Percentiles rank a stretch among this genome's conserved stretches.
phyloP scores from a whole-genome alignment of 2,113 vertebrate genomes.

The Lampris incognitus region DNA sequence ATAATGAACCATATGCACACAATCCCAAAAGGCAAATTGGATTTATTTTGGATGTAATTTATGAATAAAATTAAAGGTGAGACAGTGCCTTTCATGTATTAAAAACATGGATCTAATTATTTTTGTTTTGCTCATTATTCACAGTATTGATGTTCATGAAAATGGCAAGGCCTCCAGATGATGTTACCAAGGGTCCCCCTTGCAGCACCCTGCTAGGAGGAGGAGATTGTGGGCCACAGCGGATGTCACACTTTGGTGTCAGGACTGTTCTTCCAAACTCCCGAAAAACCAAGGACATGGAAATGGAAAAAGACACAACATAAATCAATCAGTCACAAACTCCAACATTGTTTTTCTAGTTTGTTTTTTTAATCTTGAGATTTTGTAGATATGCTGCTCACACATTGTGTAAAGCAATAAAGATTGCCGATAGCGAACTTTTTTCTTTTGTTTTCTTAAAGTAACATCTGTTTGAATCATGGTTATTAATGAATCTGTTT shows the following conservation, averaged over 20 bases:
- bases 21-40: neutral
- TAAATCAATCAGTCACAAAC: constrained; percentile 14
- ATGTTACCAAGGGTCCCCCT: constrained; percentile 54
- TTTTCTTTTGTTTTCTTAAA: neutral
- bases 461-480: no score
- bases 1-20: no score
- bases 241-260: constrained; percentile 30
- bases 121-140: constrained; percentile 43
- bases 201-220: constrained; percentile 4
- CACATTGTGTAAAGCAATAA: constrained; percentile 75
- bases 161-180: constrained; percentile 95
- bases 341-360: constrained; percentile 53
- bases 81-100: neutral
- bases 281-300: constrained; percentile 3
- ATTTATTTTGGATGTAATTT: neutral
- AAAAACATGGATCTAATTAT: neutral
- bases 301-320: constrained; percentile 4
- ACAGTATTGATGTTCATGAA: constrained; percentile 93
- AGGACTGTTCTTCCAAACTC: neutral
- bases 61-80: neutral
- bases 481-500: no score
- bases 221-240: constrained; percentile 36
- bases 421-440: constrained; percentile 34
- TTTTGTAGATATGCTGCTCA: constrained; percentile 77
- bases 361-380: constrained; percentile 64